Percentiles rank a stretch among this genome's conserved stretches.
phyloP scores from a whole-genome alignment of 2,797 vertebrate genomes.

The Sardinella longiceps region DNA sequence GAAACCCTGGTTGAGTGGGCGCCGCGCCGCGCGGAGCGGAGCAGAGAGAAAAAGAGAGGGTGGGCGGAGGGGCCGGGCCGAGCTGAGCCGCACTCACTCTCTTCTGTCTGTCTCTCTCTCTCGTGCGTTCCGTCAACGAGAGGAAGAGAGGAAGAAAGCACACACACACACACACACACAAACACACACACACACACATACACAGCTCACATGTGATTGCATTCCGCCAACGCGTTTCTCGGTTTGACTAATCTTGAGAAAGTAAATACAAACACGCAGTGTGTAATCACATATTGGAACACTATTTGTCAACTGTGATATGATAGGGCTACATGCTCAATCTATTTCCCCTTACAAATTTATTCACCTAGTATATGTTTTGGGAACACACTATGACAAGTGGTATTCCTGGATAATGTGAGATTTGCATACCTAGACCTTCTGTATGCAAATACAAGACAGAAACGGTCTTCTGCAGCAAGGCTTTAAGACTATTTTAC shows the following conservation, averaged over 20 bases:
- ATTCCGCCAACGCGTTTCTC: constrained; percentile 72
- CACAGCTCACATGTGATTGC: constrained; percentile 70
- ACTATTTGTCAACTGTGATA: background rate
- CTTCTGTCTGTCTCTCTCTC: constrained; percentile 13
- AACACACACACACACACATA: constrained; percentile 5
- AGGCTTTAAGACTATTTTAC: constrained; percentile 45
- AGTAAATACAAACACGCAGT: constrained; percentile 63
- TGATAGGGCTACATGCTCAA: background rate
- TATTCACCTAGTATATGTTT: constrained; percentile 9
- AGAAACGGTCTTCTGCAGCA: background rate
- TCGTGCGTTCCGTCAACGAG: constrained; percentile 22
- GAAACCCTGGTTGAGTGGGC: constrained; percentile 78
- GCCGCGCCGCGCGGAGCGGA: constrained; percentile 68
- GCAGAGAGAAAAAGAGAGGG: constrained; percentile 55
- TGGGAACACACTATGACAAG: background rate
- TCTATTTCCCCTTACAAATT: background rate
- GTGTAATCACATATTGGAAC: constrained; percentile 40
- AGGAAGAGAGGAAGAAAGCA: constrained; percentile 25
- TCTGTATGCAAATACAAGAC: constrained; percentile 10
- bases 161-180: constrained; percentile 22
- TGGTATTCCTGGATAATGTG: constrained; percentile 54
- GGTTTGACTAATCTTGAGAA: constrained; percentile 69
- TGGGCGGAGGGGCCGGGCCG: constrained; percentile 67
- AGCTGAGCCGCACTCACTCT: constrained; percentile 29
- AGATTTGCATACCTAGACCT: constrained; percentile 44